Conservation (phyloP, 2,113 vertebrate genomes). For the Bubo scandiacus region DNA sequence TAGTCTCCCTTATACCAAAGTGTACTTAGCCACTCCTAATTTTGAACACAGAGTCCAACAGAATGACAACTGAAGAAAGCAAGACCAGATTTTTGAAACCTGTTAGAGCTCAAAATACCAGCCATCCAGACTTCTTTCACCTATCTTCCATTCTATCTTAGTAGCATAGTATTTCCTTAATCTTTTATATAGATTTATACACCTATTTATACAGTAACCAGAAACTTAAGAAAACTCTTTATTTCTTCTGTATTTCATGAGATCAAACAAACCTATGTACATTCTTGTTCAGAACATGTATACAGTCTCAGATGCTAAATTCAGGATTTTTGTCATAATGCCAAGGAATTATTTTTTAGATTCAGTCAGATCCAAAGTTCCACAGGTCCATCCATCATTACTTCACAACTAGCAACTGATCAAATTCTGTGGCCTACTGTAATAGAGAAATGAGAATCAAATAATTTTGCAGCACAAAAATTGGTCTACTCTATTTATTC, state of each 20-base stretch:
- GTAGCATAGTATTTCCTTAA: background rate
- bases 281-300: background rate
- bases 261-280: background rate
- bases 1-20: background rate
- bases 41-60: background rate
- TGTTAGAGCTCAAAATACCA: background rate
- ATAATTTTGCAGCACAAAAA: background rate
- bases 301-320: background rate
- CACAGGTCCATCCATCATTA: background rate
- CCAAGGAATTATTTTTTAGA: background rate
- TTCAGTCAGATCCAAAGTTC: background rate
- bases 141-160: background rate
- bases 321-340: background rate
- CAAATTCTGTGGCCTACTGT: background rate
- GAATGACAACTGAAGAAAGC: background rate
- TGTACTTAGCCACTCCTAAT: background rate
- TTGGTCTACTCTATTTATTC: background rate
- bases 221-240: background rate
- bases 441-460: background rate
- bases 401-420: background rate
- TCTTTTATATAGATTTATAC: background rate
- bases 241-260: background rate
- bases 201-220: background rate
- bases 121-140: background rate
- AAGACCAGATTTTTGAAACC: background rate